Percentiles rank a stretch among this genome's conserved stretches.
phyloP scores from a whole-genome alignment of 2,888 invertebrate genomes.

The Trachelus iudaicus region DNA sequence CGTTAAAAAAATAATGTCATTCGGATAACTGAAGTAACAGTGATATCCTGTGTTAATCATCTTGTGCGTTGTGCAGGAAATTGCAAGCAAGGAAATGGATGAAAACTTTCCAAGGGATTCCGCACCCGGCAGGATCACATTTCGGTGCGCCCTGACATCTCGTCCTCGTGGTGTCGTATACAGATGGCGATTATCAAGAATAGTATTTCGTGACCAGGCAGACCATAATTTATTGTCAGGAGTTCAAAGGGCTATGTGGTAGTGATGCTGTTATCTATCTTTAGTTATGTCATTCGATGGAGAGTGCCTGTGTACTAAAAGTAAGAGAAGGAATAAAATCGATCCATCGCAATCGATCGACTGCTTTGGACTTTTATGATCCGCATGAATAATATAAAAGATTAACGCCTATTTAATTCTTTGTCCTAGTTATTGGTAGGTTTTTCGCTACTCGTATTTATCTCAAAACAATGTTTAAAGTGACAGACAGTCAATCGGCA shows the following conservation, averaged over 20 bases:
- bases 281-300: neutral
- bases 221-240: constrained; percentile 95
- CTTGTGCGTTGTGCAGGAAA: constrained; percentile 70
- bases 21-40: neutral
- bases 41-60: neutral
- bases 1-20: constrained; percentile 12
- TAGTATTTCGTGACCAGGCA: constrained; percentile 89
- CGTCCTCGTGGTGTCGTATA: constrained; percentile 83
- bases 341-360: neutral
- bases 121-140: constrained; percentile 72
- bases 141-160: constrained; percentile 90
- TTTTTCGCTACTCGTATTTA: neutral
- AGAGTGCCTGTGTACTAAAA: neutral
- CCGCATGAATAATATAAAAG: neutral
- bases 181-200: constrained; percentile 89
- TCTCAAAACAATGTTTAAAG: neutral
- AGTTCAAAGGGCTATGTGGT: constrained; percentile 95
- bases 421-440: neutral
- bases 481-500: neutral
- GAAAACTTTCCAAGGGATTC: constrained; percentile 81
- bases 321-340: neutral
- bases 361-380: neutral
- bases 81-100: constrained; percentile 80
- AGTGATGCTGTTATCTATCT: constrained; percentile 34
- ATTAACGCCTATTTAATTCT: neutral